Conservation (phyloP, 2,797 vertebrate genomes). For the Onychomys torridus region DNA sequence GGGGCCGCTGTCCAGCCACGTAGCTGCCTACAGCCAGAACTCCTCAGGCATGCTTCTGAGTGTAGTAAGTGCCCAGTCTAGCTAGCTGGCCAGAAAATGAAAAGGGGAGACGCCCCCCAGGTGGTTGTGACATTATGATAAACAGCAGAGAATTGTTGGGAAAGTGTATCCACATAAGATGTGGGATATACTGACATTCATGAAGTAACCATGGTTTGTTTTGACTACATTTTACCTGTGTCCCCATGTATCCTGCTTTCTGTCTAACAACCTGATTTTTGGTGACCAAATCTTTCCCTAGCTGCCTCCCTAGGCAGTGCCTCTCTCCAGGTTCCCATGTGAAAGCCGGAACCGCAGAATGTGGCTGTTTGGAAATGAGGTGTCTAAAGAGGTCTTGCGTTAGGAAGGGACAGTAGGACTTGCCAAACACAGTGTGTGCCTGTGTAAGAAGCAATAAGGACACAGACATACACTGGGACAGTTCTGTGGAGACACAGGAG, state of each 20-base stretch:
- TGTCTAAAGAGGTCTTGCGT: not conserved
- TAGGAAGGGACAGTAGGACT: not conserved
- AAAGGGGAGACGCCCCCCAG: no score
- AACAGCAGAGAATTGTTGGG: fast-evolving
- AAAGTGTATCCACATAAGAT: fast-evolving
- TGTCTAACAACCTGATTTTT: not conserved
- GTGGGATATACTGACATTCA: not conserved
- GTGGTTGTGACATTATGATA: not conserved
- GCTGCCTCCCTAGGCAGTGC: not conserved
- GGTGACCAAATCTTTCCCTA: not conserved
- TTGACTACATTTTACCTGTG: not conserved
- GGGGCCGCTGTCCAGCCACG: not conserved
- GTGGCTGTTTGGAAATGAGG: not conserved
- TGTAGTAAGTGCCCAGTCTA: not conserved
- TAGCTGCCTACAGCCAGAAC: fast-evolving
- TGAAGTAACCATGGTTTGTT: not conserved
- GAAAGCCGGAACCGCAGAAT: not conserved
- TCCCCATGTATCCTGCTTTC: not conserved
- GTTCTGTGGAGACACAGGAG: not conserved
- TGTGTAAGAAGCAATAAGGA: not conserved
- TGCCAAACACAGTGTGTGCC: no score
- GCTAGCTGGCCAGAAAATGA: not conserved
- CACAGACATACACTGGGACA: no score
- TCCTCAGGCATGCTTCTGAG: fast-evolving
- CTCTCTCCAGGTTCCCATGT: not conserved